These are phyloP conservation scores for Podabrus alpinus DNA, from an alignment of 2,888 invertebrate genomes.

Conservation along the genomic window DNA sequence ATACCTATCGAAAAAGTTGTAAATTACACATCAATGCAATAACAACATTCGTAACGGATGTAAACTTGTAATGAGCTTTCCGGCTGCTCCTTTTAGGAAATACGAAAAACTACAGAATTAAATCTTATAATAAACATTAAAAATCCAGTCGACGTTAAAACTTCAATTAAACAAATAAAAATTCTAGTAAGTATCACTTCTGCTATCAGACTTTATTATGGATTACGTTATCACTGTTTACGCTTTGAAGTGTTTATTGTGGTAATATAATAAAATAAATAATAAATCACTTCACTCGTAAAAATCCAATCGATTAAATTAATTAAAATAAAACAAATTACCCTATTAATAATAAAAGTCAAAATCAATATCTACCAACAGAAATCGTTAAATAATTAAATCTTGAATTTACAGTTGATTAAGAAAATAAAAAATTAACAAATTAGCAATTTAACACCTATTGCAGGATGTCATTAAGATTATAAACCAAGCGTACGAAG, in stretches of 20 bases:
- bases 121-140: not conserved
- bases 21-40: not conserved
- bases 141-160: not conserved
- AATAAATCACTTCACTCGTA: not conserved
- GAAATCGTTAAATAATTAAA: constrained; percentile 3
- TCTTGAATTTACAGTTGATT: constrained; percentile 1
- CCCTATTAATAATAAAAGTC: not conserved
- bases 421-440: constrained; percentile 14
- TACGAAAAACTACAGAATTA: not conserved
- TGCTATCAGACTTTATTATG: not conserved
- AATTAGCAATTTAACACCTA: constrained; percentile 16
- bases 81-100: not conserved
- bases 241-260: not conserved
- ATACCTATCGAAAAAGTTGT: not conserved
- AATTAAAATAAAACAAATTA: not conserved
- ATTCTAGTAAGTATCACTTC: not conserved
- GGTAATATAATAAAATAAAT: not conserved
- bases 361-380: not conserved
- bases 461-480: constrained; percentile 12
- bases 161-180: not conserved
- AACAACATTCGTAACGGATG: not conserved
- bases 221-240: not conserved
- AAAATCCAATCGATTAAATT: not conserved
- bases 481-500: constrained; percentile 14
- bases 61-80: not conserved